These are phyloP conservation scores for Priocnemis perturbator DNA, from an alignment of 2,888 invertebrate genomes.

Conservation along the genomic window DNA sequence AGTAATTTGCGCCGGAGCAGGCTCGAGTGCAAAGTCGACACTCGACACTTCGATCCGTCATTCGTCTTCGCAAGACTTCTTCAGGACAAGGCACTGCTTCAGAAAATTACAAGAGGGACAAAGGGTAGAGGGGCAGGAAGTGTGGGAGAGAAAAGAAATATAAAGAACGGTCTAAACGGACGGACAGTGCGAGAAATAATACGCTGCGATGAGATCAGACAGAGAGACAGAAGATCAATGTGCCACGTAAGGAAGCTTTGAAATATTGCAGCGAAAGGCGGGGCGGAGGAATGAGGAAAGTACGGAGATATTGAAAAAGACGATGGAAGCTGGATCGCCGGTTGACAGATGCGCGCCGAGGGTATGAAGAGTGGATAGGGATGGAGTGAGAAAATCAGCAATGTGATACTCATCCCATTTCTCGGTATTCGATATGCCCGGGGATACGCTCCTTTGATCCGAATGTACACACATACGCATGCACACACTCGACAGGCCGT, in stretches of 20 bases:
- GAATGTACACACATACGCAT: not conserved
- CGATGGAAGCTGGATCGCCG: too few species aligned
- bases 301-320: too few species aligned
- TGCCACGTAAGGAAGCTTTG: too few species aligned
- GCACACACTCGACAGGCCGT: not conserved
- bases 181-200: too few species aligned
- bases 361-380: not conserved
- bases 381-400: not conserved
- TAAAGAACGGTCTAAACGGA: too few species aligned
- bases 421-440: slow-evolving; percentile 39
- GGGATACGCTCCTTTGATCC: slow-evolving; percentile 27
- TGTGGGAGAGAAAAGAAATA: not conserved
- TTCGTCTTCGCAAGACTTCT: slow-evolving; percentile 12
- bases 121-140: too few species aligned
- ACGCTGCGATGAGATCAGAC: too few species aligned
- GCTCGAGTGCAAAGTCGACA: slow-evolving; percentile 31
- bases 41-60: slow-evolving; percentile 17
- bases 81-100: not conserved
- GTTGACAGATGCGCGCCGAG: not conserved
- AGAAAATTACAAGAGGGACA: too few species aligned
- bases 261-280: too few species aligned
- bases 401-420: too few species aligned
- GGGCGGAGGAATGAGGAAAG: too few species aligned
- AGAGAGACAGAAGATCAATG: too few species aligned
- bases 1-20: slow-evolving; percentile 29